phyloP scores from a whole-genome alignment of 2,888 invertebrate species.

The Drosophila multiciliata region DNA sequence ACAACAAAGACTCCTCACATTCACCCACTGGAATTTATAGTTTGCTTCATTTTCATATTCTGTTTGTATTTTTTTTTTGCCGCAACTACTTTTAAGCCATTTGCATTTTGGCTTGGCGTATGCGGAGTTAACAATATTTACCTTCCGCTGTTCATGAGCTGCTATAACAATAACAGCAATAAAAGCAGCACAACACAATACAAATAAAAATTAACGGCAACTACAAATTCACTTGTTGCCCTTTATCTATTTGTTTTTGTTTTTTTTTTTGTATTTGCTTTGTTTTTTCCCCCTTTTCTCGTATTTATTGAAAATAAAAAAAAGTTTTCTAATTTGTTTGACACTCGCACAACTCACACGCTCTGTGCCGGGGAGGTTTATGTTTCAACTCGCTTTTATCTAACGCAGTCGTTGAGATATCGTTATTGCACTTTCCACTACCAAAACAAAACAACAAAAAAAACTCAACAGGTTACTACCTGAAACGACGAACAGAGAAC shows the following conservation, averaged over 20 bases:
- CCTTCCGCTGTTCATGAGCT: constrained; percentile 51
- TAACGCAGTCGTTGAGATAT: constrained; percentile 39
- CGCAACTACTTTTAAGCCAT: constrained; percentile 30
- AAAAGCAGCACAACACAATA: constrained; percentile 16
- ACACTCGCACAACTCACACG: constrained; percentile 54
- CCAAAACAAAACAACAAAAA: constrained; percentile 48
- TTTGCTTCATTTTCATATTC: constrained; percentile 34
- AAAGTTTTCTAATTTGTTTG: constrained; percentile 56
- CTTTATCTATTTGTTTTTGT: constrained; percentile 32
- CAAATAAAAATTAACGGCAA: constrained; percentile 11
- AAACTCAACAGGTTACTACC: constrained; percentile 53
- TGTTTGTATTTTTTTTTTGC: constrained; percentile 16
- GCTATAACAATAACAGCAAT: constrained; percentile 33
- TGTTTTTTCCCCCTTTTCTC: constrained; percentile 17
- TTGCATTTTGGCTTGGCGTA: constrained; percentile 41
- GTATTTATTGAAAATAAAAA: constrained; percentile 51
- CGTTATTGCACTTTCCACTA: constrained; percentile 57
- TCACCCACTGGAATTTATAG: constrained; percentile 44
- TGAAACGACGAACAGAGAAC: constrained; percentile 10
- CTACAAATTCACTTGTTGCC: constrained; percentile 45
- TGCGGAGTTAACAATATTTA: constrained; percentile 49
- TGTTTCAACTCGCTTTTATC: constrained; percentile 45
- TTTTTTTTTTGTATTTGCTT: constrained; percentile 19
- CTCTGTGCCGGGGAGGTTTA: constrained; percentile 35
- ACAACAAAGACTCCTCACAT: constrained; percentile 29